Evolutionary conservation across 2,113 vertebrate genomes (phyloP), one percentile per base, ranked within the genome.

Genomic region (Brevimyrus niger): DNA sequence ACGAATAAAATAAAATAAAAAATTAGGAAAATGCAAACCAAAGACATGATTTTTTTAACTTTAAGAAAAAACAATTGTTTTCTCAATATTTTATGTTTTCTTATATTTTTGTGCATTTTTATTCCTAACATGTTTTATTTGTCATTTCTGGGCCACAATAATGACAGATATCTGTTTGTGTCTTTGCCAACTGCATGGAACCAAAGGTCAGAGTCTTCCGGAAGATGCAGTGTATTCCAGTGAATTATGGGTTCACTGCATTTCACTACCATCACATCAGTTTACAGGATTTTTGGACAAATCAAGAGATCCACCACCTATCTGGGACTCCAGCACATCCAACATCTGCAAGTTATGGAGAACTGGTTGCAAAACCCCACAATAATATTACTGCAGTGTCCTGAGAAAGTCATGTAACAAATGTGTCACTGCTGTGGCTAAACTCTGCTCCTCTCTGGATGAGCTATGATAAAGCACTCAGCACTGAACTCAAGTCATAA

Each of bases 361-460:
- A 65, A 87, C 51, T 17, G n/a, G 19, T 19, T n/a, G 87, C 35
- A 61, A 61, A 15, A 21, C 19, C 4, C 21, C 23, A 65, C 53
- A 44, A 21, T n/a, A 61, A 87, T 21, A 6, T 65, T 23, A 23
- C 9, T 27, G 7, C 35, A 65, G 89, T 50, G 46, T 47, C 38
- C 88, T 21, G 53, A 84, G 35, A 48, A 4, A 31, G 19, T 93
- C 94, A 46, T 17, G 89, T 82, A 94, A 94, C 86, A 65, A 80
- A 46, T 90, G 90, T 31, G 47, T 44, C n/a, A 21, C 8, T 93
- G 90, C 85, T 87, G 27, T 31, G 91, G 90, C 90, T 51, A 38
- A 88, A 84, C 44, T 83, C 42, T 83, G 35, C 31, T 83, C 80
- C 88, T 88, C 90, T 89, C 89, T 89, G 84, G 21, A 87, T 44